Evolutionary conservation across 2,797 vertebrate genomes (phyloP).

Genomic region (Sebastes itinus): DNA sequence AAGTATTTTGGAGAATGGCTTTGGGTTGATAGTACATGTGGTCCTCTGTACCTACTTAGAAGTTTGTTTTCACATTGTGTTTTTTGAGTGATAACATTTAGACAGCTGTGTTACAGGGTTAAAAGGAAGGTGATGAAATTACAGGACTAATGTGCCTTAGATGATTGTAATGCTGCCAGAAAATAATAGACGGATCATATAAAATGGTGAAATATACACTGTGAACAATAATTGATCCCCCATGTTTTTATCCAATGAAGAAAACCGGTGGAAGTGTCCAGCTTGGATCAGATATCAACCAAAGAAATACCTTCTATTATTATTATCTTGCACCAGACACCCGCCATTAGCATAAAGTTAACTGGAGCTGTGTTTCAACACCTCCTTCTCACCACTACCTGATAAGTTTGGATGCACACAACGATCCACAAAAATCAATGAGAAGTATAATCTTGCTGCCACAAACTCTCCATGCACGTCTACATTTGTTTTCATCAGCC

Average conservation of each 20-base stretch:
- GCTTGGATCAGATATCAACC: constrained; percentile 16
- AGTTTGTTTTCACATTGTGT: neutral
- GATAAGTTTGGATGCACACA: neutral
- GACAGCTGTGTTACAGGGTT: neutral
- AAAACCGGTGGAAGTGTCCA: neutral
- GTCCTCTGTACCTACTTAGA: neutral
- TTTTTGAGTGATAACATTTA: neutral
- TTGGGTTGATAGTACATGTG: neutral
- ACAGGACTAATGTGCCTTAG: neutral
- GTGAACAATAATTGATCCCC: constrained; percentile 14
- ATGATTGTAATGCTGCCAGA: neutral
- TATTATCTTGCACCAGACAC: neutral
- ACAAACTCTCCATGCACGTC: neutral
- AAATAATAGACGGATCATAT: constrained; percentile 5
- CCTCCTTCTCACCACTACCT: neutral
- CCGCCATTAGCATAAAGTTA: neutral
- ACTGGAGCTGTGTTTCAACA: neutral
- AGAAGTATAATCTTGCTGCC: neutral
- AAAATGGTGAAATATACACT: constrained; percentile 16
- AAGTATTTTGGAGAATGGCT: neutral
- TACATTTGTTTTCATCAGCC: neutral
- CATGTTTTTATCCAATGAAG: constrained; percentile 1
- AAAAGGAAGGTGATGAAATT: neutral
- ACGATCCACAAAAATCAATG: neutral
- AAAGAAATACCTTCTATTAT: neutral